phyloP scores from a whole-genome alignment of 2,113 vertebrate genomes.

The Gambusia holbrooki region DNA sequence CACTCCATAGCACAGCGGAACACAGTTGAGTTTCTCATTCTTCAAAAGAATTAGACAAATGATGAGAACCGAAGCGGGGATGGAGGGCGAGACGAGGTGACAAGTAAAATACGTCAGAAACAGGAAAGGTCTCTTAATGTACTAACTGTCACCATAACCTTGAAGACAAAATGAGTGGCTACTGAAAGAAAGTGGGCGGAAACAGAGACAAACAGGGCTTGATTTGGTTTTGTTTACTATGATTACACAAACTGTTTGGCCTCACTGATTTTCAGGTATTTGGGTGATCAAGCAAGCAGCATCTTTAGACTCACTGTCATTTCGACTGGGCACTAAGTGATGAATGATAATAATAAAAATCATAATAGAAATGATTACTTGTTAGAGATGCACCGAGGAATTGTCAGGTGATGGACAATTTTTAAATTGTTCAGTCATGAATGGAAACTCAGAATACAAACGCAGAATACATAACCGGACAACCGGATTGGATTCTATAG shows the following conservation, averaged over 20 bases:
- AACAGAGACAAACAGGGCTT: background rate
- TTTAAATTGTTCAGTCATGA: no score
- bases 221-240: constrained; percentile 11
- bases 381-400: no score
- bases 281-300: background rate
- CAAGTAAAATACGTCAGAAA: background rate
- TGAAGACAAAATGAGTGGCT: constrained; percentile 18
- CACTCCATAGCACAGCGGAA: constrained; percentile 39
- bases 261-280: constrained; percentile 16
- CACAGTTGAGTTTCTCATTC: constrained; percentile 31
- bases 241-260: constrained; percentile 1
- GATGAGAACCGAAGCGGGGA: constrained; percentile 1
- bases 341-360: background rate
- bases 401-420: no score
- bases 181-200: background rate
- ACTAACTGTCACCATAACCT: constrained; percentile 37
- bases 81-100: no score
- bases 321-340: background rate
- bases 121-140: constrained; percentile 30
- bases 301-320: background rate
- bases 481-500: no score
- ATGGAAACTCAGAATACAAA: no score
- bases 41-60: constrained; percentile 29
- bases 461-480: no score
- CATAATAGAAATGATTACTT: no score